Evolutionary conservation across 2,113 vertebrate genomes (phyloP), one percentile per base, ranked within the genome.

Genomic region (Rhabdomys dilectus): DNA sequence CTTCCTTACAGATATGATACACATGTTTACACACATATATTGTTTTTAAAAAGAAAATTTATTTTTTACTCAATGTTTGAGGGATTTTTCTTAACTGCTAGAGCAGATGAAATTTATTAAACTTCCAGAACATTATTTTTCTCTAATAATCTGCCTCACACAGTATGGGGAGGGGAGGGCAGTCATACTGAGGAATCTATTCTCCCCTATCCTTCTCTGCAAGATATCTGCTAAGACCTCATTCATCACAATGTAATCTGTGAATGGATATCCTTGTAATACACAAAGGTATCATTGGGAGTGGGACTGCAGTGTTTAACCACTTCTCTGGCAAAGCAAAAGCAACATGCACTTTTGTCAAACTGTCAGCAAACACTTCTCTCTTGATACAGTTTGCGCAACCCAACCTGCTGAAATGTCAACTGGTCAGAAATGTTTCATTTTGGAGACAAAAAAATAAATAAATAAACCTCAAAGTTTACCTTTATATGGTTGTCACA

Each of bases 351-450:
- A 98, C 98, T 98, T 98, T 96, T 97, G 99, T 99, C 98, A 99
- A 98, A 98, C 99, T 99, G 99, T 99, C 99, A 99, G 98, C 99
- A 99, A 98, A 98, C 98, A 98, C 99, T 98, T 98, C 97, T 97
- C 96, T 97, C 96, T 97, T 94, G 90, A 90, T 87, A 95, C 76
- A 76, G 39, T 98, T 98, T 98, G 96, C 51, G 98, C 98, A 98
- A 56, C 88, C 97, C 95, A 97, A 91, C 80, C 93, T 78, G 89
- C 0, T 1, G 85, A 93, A 92, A 36, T 91, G 97, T 98, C 97
- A 98, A 94, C 84, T 97, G 97, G 97, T 97, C 91, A 68, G 97
- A 98, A 98, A 98, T 97, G 95, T 97, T 98, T 98, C 89, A 89
- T 98, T 97, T 96, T 91, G 80, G 95, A 97, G 80, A 51, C 10